A percentile compares a stretch with the other conserved stretches of the same genome.
Conservation (phyloP, 2,888 invertebrate species). For the Pristionchus arcanus region DNA sequence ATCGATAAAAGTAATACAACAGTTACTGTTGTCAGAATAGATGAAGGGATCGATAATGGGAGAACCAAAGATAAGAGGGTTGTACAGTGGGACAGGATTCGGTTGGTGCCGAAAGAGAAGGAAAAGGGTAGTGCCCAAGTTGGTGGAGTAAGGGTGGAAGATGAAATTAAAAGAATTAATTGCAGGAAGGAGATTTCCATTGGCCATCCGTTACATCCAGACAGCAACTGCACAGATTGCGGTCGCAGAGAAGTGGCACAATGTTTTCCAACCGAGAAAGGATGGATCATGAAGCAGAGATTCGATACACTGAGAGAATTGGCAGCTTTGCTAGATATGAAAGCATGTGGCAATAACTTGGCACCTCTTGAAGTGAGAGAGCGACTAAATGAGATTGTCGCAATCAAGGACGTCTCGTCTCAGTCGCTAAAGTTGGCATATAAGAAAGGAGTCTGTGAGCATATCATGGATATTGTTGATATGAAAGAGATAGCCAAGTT, state of each 20-base stretch:
- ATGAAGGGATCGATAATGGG: neutral
- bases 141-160: neutral
- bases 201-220: neutral
- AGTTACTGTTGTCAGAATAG: neutral
- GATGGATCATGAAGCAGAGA: neutral
- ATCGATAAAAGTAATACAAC: neutral
- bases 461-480: no score
- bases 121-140: neutral
- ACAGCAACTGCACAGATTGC: neutral
- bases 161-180: neutral
- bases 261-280: no score
- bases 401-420: neutral
- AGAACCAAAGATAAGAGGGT: neutral
- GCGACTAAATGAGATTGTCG: neutral
- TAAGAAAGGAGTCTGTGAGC: no score
- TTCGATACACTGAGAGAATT: neutral
- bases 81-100: neutral
- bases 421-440: neutral
- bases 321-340: neutral
- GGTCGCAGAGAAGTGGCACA: neutral
- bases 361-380: neutral
- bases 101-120: constrained; percentile 1
- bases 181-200: neutral
- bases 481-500: no score
- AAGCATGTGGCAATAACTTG: neutral